Base-by-base conservation (phyloP, 1,140 invertebrate genomes). In the Bursaphelenchus mucronatus region DNA sequence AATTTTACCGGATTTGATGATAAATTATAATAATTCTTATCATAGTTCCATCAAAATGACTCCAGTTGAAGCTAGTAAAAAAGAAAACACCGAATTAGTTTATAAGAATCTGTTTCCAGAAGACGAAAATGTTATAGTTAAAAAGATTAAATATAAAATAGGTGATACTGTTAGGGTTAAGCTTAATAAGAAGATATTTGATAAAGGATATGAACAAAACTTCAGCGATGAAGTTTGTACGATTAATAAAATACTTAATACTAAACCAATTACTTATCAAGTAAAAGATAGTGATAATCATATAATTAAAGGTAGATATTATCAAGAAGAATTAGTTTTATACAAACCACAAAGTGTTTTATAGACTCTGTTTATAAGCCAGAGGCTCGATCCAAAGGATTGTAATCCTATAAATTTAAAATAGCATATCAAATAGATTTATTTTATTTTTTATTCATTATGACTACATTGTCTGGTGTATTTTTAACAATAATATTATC, bases 1-100 rank as follows among this genome's bases (percentile, higher is more conserved):
- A 50, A 65, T 67, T 17, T 53, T 81, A 45, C 43, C 46, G 6
- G 47, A 77, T 50, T 52, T 80, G 19, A 64, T 74, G n/a, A 50
- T 64, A 15, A 62, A 59, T 58, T 80, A 78, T 49, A 80, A 81
- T 69, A 66, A 74, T 41, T 58, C 57, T 1, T 65, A 62, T 65
- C 71, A 76, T 61, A 19, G 68, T 55, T 68, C 57, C 15, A 76
- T 78, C 10, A 65, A 68, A 67, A 69, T 67, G 54, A 52, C 68
- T 5, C 73, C 63, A 47, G 47, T n/a, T n/a, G 19, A 68, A n/a
- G 49, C 61, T 8, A 70, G 41, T 53, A 4, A 49, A 19, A 57
- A 41, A 58, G 64, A 58, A 15, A 70, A 71, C 46, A 54, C 45
- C 9, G 39, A n/a, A 8, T 40, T 41, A 54, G 52, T 63, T 1